Evolutionary conservation across 2,888 invertebrate genomes (phyloP).

Genomic region (Leptopilina myrica): DNA sequence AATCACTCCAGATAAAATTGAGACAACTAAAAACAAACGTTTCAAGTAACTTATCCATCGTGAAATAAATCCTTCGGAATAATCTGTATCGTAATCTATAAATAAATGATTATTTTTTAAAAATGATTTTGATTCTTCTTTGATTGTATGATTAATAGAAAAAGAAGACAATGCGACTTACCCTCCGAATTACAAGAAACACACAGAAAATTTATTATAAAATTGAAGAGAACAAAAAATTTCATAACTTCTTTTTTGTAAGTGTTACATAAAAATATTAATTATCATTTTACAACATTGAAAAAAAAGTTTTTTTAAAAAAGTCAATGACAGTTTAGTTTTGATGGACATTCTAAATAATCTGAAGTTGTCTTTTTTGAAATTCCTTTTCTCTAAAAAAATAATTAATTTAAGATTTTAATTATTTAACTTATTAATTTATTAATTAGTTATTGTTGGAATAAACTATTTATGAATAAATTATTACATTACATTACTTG

Average conservation of each 20-base stretch:
- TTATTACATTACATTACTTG: too few species aligned
- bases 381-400: too few species aligned
- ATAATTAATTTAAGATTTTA: too few species aligned
- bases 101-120: neutral
- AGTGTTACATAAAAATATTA: neutral
- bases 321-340: neutral
- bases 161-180: neutral
- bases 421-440: too few species aligned
- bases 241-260: neutral
- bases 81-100: neutral
- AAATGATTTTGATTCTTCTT: neutral
- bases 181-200: neutral
- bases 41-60: constrained; percentile 64
- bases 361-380: too few species aligned
- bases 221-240: neutral
- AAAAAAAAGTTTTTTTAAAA: neutral
- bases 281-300: neutral
- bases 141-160: neutral
- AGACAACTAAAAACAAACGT: constrained; percentile 57
- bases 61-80: neutral
- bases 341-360: too few species aligned
- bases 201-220: neutral
- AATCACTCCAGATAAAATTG: constrained; percentile 60
- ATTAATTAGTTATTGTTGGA: too few species aligned
- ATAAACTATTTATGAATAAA: too few species aligned